A percentile compares a stretch with the other conserved stretches of the same genome.
phyloP scores from a whole-genome alignment of 2,888 invertebrate species.

The Sclerodermus sp. region DNA sequence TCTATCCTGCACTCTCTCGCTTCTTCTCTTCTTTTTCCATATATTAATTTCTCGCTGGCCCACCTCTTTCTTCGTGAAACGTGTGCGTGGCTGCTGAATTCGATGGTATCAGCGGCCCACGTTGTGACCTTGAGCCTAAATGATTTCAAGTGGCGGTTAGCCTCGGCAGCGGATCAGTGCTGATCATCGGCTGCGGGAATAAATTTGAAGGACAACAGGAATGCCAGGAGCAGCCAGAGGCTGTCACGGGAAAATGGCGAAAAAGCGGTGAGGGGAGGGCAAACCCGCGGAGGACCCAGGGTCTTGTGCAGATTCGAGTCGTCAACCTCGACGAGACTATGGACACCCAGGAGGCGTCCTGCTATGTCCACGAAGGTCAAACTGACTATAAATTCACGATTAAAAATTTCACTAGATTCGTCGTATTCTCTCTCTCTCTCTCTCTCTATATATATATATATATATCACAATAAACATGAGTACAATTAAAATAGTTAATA shows the following conservation, averaged over 20 bases:
- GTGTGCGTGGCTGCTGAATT: no score
- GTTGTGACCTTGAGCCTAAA: slow-evolving; percentile 42
- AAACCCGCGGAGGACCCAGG: slow-evolving; percentile 52
- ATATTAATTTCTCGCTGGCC: not conserved
- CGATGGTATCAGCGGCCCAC: no score
- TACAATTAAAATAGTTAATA: no score
- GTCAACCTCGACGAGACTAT: slow-evolving; percentile 40
- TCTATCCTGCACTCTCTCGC: slow-evolving; percentile 1
- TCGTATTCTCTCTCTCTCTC: no score
- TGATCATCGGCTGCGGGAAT: slow-evolving; percentile 40
- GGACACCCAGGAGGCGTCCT: slow-evolving; percentile 52
- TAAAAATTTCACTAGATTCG: not conserved
- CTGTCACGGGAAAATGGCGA: not conserved
- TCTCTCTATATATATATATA: no score
- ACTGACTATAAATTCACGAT: not conserved
- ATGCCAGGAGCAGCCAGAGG: no score
- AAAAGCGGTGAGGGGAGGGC: slow-evolving; percentile 16
- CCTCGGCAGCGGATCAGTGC: slow-evolving; percentile 51
- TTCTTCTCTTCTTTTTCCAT: not conserved
- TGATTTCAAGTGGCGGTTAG: slow-evolving; percentile 55
- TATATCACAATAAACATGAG: no score
- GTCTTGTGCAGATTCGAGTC: slow-evolving; percentile 49
- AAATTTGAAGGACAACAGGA: slow-evolving; percentile 5
- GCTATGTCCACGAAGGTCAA: slow-evolving; percentile 53
- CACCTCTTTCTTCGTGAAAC: not conserved